These are phyloP conservation scores for Chouioia cunea DNA, from an alignment of 2,888 invertebrate species.

Conservation along the genomic window DNA sequence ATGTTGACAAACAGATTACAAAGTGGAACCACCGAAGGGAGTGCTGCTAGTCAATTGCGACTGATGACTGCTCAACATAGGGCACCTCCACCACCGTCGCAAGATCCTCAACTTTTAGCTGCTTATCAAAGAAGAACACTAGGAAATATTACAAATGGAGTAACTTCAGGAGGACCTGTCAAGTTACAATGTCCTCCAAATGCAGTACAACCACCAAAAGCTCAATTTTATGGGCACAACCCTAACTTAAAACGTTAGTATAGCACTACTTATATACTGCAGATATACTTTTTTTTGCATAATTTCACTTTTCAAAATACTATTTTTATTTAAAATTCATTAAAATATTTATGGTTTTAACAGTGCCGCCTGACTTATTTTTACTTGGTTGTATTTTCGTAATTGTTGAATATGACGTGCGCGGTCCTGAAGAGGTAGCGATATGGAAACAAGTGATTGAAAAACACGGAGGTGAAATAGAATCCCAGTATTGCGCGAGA, in stretches of 20 bases:
- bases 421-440: conserved; percentile 74
- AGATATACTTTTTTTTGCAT: conserved; percentile 4
- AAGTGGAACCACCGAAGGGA: conserved; percentile 69
- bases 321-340: conserved; percentile 1
- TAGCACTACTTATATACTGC: conserved; percentile 15
- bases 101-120: conserved; percentile 67
- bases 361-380: conserved; percentile 87
- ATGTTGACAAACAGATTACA: conserved; percentile 89
- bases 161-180: conserved; percentile 62
- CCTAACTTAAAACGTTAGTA: conserved; percentile 82
- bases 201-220: conserved; percentile 71
- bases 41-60: conserved; percentile 71
- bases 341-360: conserved; percentile 20
- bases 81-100: conserved; percentile 71
- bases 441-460: conserved; percentile 81
- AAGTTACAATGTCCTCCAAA: conserved; percentile 65
- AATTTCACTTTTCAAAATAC: neutral
- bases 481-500: conserved; percentile 83
- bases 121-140: conserved; percentile 68
- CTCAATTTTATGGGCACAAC: conserved; percentile 93
- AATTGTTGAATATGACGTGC: conserved; percentile 84
- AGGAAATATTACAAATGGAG: conserved; percentile 71
- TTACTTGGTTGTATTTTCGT: conserved; percentile 94
- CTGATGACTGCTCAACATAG: conserved; percentile 88
- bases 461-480: conserved; percentile 90